phyloP scores from a whole-genome alignment of 2,888 invertebrate species.

The Proisotoma minuta region DNA sequence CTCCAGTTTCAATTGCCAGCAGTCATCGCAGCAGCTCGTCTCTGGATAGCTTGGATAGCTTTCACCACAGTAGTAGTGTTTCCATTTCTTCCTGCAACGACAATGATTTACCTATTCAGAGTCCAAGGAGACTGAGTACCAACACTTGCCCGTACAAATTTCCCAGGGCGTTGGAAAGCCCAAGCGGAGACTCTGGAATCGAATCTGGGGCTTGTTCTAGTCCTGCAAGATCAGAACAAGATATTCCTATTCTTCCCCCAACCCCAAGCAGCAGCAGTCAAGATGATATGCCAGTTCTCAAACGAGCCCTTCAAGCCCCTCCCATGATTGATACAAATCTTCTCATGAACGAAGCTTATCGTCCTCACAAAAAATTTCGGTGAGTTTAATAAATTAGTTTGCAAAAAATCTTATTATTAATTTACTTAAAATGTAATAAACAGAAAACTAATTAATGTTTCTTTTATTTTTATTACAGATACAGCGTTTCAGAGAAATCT shows the following conservation, averaged over 20 bases:
- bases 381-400: slow-evolving; percentile 15
- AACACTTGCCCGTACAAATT: slow-evolving; percentile 41
- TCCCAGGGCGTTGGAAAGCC: slow-evolving; percentile 62
- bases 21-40: slow-evolving; percentile 68
- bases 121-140: slow-evolving; percentile 53
- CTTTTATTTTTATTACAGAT: slow-evolving; percentile 22
- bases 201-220: slow-evolving; percentile 89
- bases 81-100: not conserved
- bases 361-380: slow-evolving; percentile 92
- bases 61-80: not conserved
- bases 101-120: slow-evolving; percentile 8
- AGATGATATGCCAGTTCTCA: slow-evolving; percentile 89
- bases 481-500: slow-evolving; percentile 27
- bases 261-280: slow-evolving; percentile 52
- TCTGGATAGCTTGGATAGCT: slow-evolving; percentile 57
- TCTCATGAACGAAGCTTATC: slow-evolving; percentile 90
- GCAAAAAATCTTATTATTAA: not conserved
- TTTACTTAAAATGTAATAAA: not conserved
- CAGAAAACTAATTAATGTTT: slow-evolving; percentile 1
- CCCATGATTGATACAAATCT: slow-evolving; percentile 85
- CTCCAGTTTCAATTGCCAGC: slow-evolving; percentile 35
- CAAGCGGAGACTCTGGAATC: slow-evolving; percentile 71
- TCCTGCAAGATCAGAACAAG: slow-evolving; percentile 53
- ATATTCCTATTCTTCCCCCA: slow-evolving; percentile 19
- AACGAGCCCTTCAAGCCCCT: slow-evolving; percentile 85